phyloP scores from a whole-genome alignment of 2,888 invertebrate genomes.

The Autographa gamma region DNA sequence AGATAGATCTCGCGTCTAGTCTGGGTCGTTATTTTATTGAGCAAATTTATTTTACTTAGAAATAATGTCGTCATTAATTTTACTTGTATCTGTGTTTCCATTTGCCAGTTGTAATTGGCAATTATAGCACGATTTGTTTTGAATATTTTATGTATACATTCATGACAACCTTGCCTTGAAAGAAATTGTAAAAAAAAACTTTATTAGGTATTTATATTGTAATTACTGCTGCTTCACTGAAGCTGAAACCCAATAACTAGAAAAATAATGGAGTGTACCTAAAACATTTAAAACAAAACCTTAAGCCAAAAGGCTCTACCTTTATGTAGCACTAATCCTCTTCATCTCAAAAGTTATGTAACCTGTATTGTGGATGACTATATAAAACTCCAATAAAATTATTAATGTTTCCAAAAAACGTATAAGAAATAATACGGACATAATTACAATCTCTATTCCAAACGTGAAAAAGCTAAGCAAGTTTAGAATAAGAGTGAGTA shows the following conservation, averaged over 20 bases:
- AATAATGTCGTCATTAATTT: conserved; percentile 45
- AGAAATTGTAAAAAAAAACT: conserved; percentile 14
- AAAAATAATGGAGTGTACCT: neutral
- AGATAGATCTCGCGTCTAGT: conserved; percentile 30
- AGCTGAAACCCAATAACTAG: neutral
- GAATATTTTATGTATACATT: conserved; percentile 40
- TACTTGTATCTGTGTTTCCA: conserved; percentile 47
- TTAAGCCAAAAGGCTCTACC: neutral
- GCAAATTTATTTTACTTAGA: conserved; percentile 45
- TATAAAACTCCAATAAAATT: too few relatives aligned
- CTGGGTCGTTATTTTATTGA: conserved; percentile 41
- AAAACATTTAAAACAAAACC: neutral
- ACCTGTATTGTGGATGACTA: too few relatives aligned
- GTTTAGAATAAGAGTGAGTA: conserved; percentile 54
- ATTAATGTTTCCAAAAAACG: neutral
- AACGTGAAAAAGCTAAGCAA: conserved; percentile 26
- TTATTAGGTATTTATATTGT: neutral
- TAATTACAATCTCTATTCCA: neutral
- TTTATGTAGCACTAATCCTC: neutral
- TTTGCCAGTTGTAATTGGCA: conserved; percentile 54
- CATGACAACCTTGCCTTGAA: conserved; percentile 33
- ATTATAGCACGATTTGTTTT: conserved; percentile 48
- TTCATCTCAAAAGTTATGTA: too few relatives aligned
- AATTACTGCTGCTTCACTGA: too few relatives aligned
- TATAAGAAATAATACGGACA: neutral